Conservation (phyloP, 2,888 invertebrate genomes). For the Trachelus stipa region DNA sequence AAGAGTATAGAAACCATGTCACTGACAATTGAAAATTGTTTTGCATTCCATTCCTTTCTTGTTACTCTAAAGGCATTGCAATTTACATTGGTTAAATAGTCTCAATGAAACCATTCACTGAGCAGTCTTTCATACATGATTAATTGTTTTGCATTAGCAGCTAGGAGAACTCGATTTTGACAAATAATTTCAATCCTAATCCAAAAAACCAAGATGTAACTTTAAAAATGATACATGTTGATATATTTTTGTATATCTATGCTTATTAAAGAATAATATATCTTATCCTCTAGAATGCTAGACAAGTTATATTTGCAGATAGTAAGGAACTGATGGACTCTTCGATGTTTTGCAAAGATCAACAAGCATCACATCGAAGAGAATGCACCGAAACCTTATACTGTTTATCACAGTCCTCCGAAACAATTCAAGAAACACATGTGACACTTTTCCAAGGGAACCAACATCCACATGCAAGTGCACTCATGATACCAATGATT, state of each 20-base stretch:
- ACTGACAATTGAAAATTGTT: not conserved
- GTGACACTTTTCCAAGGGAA: not conserved
- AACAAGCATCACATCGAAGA: not conserved
- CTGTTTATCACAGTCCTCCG: not conserved
- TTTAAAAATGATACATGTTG: not conserved
- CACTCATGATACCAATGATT: not conserved
- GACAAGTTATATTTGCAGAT: not conserved
- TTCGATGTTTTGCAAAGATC: not conserved
- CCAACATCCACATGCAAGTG: not conserved
- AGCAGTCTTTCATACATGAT: constrained; percentile 19
- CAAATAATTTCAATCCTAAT: no score
- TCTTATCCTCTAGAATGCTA: not conserved
- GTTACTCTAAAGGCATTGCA: constrained; percentile 23
- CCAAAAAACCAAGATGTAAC: not conserved
- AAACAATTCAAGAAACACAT: not conserved
- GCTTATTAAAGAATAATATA: not conserved
- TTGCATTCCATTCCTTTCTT: constrained; percentile 4
- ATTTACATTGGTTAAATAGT: constrained; percentile 34
- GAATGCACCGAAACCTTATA: not conserved
- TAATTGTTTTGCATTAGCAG: not conserved
- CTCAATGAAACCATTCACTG: constrained; percentile 38
- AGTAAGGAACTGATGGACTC: not conserved
- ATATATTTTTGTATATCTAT: not conserved
- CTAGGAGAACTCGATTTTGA: no score
- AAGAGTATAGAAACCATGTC: not conserved